Evolutionary conservation across 2,113 vertebrate genomes (phyloP), one percentile per base, ranked within the genome.

Genomic region (Candoia aspera): DNA sequence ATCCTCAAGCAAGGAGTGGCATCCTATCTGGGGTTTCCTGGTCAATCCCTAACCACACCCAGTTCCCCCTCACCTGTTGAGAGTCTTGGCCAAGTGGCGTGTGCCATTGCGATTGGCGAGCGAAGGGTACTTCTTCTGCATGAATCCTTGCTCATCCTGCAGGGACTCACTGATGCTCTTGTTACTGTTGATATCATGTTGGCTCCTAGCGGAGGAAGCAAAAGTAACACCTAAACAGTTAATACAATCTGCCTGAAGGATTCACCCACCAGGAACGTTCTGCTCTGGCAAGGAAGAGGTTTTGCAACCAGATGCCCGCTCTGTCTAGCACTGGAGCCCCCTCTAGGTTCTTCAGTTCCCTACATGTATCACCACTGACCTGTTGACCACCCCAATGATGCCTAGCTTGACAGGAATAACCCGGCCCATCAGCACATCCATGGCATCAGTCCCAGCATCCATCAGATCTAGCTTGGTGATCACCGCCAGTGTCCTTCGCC

Each of bases 321-420:
- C 8, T 8, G 42, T 23, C 86, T 79, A 42, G 33, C 19, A 24
- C 24, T 23, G 19, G 33, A 59, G 4, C n/a, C 57, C 19, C 9
- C 29, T 46, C 86, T 37, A 59, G 19, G 23, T 59, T 21, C 57
- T 87, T 21, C 6, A 55, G n/a, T 58, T 60, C 57, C n/a, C 33
- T 59, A 21, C 8, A 87, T 37, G 2, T 21, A 23, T 58, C 37
- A 58, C 55, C 42, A 59, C 97, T 85, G 90, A 98, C 98, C 98
- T 97, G 97, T 98, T 98, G 62, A 98, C 98, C 85, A 98, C 98
- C 0, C 98, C 98, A 1, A 98, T 97, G 79, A 98, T 98, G 54
- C 98, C 98, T 11, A 98, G 97, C 84, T 96, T 97, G 94, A 98
- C 96, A 0, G 98, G 98, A 94, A 98, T 98, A 94, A 98, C 97